Percentiles rank a stretch among this genome's conserved stretches.
phyloP scores from a whole-genome alignment of 2,113 vertebrate species.

The Dicentrarchus labrax region DNA sequence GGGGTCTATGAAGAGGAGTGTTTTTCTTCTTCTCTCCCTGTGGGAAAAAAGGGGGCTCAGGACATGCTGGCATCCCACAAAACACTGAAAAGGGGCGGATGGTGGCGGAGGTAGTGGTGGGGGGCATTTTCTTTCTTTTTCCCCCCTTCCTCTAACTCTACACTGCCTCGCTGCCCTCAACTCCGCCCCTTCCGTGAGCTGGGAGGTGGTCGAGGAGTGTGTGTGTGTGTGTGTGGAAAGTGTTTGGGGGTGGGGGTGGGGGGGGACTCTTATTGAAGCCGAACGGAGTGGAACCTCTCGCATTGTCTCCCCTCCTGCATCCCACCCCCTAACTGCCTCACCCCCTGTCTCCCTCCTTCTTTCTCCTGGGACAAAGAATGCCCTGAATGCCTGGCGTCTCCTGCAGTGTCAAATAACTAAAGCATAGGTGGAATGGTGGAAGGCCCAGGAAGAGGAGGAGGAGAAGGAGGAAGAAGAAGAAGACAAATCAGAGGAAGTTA shows the following conservation, averaged over 20 bases:
- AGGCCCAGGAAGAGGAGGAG: slow-evolving; percentile 40
- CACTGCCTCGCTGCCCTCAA: slow-evolving; percentile 51
- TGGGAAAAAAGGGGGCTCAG: slow-evolving; percentile 65
- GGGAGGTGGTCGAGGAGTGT: slow-evolving; percentile 58
- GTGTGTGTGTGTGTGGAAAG: slow-evolving; percentile 41
- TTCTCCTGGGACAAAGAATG: slow-evolving; percentile 78
- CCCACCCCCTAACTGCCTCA: slow-evolving; percentile 39
- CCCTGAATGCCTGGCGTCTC: slow-evolving; percentile 79
- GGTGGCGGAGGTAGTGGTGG: slow-evolving; percentile 26
- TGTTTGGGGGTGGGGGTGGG: background rate
- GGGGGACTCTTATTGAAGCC: slow-evolving; percentile 68
- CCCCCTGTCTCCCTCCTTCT: slow-evolving; percentile 55
- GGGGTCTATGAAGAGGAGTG: slow-evolving; percentile 24
- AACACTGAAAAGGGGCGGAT: slow-evolving; percentile 54
- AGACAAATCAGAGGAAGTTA: slow-evolving; percentile 21
- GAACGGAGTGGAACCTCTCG: slow-evolving; percentile 75
- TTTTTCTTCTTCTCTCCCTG: slow-evolving; percentile 40
- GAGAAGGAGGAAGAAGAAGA: slow-evolving; percentile 13
- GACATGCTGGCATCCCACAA: slow-evolving; percentile 65
- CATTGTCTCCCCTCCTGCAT: slow-evolving; percentile 68
- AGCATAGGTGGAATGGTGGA: slow-evolving; percentile 67
- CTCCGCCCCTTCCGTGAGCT: slow-evolving; percentile 70
- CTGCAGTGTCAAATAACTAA: slow-evolving; percentile 78
- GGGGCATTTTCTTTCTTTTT: slow-evolving; percentile 32
- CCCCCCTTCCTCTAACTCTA: slow-evolving; percentile 42